Percentiles rank a stretch among this genome's conserved stretches.
These are phyloP conservation scores for Limnephilus auricula DNA, from an alignment of 2,888 invertebrate species.

Conservation along the genomic window DNA sequence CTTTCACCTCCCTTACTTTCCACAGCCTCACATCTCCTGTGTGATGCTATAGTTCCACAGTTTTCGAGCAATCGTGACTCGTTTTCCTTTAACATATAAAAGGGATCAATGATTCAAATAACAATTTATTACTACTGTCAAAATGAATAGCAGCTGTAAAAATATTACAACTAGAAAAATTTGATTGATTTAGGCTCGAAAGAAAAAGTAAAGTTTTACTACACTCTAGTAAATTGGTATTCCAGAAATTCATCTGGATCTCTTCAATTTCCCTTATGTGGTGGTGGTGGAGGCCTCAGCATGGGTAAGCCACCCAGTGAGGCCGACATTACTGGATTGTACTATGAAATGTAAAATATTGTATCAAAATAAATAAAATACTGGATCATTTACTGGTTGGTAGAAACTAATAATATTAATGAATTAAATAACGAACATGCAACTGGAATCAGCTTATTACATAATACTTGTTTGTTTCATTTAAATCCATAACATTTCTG, in stretches of 20 bases:
- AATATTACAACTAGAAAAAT: background rate
- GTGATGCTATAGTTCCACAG: background rate
- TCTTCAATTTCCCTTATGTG: too few species aligned
- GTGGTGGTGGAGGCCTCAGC: too few species aligned
- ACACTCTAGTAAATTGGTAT: background rate
- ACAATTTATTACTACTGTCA: background rate
- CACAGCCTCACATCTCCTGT: background rate
- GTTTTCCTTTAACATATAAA: background rate
- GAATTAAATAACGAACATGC: background rate
- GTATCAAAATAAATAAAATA: too few species aligned
- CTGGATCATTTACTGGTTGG: too few species aligned
- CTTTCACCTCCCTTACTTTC: background rate
- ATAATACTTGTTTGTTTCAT: background rate
- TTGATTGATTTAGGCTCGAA: background rate
- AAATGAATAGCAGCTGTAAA: background rate
- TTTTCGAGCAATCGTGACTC: background rate
- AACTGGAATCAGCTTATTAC: background rate
- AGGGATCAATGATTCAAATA: background rate
- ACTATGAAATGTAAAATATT: too few species aligned
- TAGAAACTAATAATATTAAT: background rate
- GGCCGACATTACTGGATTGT: too few species aligned
- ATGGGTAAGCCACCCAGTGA: too few species aligned
- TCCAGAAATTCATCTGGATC: too few species aligned
- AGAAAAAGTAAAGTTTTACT: background rate
- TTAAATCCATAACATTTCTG: background rate